Evolutionary conservation across 1,140 invertebrate species (phyloP), one percentile per base, ranked within the genome.

Genomic region (Cotesia typhae): DNA sequence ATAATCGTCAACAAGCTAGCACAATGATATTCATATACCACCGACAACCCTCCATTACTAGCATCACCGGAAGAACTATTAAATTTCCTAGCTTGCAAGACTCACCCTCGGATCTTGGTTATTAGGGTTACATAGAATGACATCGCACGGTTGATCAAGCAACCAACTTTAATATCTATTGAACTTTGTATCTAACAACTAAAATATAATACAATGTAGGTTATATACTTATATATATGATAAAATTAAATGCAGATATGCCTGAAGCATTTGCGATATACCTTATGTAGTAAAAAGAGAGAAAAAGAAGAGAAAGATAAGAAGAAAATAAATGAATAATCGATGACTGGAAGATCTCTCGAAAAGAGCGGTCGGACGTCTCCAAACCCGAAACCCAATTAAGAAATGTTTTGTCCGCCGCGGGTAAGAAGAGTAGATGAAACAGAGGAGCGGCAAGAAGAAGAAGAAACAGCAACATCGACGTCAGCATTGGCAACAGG

Each of bases 381-480:
- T 67, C 36, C 63, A 47, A 71, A 57, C 69, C 71, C 74, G 74
- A 75, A 75, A 75, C 71, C 74, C 74, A 87, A 87, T 87, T 87
- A 87, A 86, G 85, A 87, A 87, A 87, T 87, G 86, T 87, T 87
- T 87, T 86, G 85, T 86, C 85, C 83, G 80, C 74, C 77, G 67
- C 74, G 75, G 72, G 67, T 61, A 74, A 70, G 68, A 70, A 74
- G 72, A 70, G 61, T 74, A 72, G 67, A 65, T 47, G 52, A 41
- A 60, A 59, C 12, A 51, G 37, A 28, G 35, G 51, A 53, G 59
- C 36, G 65, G 76, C 73, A 74, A 74, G 66, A 76, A 79, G 70
- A 61, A 72, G 65, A 72, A 72, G 72, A 67, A 74, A 70, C 71
- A 74, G 77, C 74, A 76, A 76, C 67, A 72, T 73, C 76, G 64